Conservation (phyloP, 2,797 vertebrate species). For the Microctenopoma stevenorrisi region DNA sequence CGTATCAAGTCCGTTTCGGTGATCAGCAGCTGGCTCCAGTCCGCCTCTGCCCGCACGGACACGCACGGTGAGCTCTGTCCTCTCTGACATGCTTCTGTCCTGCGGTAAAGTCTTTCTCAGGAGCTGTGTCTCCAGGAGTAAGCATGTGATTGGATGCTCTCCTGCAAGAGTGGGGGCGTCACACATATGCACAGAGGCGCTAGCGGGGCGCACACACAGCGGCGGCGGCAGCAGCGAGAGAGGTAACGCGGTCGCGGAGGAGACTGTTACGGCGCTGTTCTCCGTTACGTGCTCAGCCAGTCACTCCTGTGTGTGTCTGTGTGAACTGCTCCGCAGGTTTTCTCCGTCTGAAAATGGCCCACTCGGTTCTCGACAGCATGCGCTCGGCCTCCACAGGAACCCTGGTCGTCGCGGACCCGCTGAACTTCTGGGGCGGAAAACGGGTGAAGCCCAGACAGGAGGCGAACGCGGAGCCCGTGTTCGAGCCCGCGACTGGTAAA, state of each 20-base stretch:
- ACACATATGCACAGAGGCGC: neutral
- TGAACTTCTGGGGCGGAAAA: constrained; percentile 89
- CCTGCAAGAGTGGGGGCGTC: neutral
- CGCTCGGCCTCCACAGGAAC: constrained; percentile 80
- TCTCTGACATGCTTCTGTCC: neutral
- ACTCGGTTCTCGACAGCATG: constrained; percentile 69
- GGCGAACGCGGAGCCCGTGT: constrained; percentile 84
- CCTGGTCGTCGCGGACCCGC: constrained; percentile 79
- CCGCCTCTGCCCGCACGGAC: neutral
- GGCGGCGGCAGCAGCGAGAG: no score
- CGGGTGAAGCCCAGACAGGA: constrained; percentile 82
- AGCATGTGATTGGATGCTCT: neutral
- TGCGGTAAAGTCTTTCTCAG: neutral
- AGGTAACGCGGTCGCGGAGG: neutral
- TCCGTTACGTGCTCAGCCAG: no score
- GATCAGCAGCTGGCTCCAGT: neutral
- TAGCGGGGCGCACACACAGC: neutral
- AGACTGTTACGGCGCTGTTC: no score
- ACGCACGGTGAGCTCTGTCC: neutral
- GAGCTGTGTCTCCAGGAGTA: neutral
- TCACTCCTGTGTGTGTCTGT: no score
- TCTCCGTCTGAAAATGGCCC: constrained; percentile 65
- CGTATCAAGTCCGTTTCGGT: neutral
- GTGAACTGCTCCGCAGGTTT: constrained; percentile 2
- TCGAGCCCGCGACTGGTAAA: constrained; percentile 93